These are phyloP conservation scores for Epinephelus malabaricus DNA, from an alignment of 2,797 vertebrate genomes.

Conservation along the genomic window DNA sequence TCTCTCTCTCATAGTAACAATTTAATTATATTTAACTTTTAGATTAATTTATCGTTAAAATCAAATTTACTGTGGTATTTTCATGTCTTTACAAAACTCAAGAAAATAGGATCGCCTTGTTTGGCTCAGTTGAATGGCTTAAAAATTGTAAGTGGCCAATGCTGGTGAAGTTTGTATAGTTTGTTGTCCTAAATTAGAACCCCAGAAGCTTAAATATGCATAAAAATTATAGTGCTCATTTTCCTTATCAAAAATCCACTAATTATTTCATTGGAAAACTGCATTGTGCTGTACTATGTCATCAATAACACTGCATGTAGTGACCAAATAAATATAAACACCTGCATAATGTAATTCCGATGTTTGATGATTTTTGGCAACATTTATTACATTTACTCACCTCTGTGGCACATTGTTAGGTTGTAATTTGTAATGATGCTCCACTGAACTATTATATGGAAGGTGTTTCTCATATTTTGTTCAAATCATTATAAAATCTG, in stretches of 20 bases:
- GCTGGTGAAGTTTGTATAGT: not conserved
- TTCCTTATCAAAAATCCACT: not conserved
- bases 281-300: not conserved
- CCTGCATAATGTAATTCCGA: no score
- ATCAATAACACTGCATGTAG: not conserved
- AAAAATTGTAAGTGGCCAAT: not conserved
- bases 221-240: not conserved
- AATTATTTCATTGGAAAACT: not conserved
- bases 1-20: no score
- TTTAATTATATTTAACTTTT: not conserved
- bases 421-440: not conserved
- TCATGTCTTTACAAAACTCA: not conserved
- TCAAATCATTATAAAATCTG: not conserved
- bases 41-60: not conserved
- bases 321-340: not conserved
- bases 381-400: not conserved
- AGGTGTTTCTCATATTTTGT: not conserved
- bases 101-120: not conserved
- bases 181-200: not conserved
- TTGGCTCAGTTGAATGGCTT: not conserved
- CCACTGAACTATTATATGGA: not conserved
- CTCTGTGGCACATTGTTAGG: not conserved
- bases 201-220: not conserved
- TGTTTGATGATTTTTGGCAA: not conserved
- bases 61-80: not conserved